phyloP scores from a whole-genome alignment of 2,113 vertebrate species.

The Edolisoma coerulescens region DNA sequence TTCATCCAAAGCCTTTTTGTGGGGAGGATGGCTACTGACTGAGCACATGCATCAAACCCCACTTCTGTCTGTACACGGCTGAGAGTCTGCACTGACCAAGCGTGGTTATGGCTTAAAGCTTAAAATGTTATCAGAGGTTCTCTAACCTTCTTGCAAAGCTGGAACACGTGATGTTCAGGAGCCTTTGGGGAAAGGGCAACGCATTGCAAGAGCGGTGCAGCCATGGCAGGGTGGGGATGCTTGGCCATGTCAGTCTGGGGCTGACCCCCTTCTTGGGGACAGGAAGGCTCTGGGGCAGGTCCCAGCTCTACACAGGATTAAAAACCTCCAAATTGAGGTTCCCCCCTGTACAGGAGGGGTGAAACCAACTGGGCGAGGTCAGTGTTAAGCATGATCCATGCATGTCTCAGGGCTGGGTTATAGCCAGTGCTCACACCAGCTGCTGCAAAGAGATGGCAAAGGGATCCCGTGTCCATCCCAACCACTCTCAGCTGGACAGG shows the following conservation, averaged over 20 bases:
- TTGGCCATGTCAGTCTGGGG: not conserved
- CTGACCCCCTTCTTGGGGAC: not conserved
- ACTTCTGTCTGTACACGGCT: not conserved
- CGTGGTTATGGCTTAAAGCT: constrained; percentile 39
- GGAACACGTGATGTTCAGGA: not conserved
- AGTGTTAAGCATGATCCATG: not conserved
- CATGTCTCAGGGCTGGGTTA: not conserved
- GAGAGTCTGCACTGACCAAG: not conserved
- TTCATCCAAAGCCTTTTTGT: not conserved
- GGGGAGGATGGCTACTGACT: not conserved
- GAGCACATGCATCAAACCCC: not conserved
- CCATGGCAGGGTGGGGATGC: not conserved
- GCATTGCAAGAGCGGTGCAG: fast-evolving
- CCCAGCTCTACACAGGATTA: not conserved
- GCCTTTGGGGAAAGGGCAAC: not conserved
- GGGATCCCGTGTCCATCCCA: fast-evolving
- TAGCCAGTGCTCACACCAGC: not conserved
- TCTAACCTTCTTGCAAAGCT: not conserved
- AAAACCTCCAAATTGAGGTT: not conserved
- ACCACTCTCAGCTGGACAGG: not conserved
- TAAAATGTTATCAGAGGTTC: not conserved
- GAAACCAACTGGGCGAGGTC: not conserved
- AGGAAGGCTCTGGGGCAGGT: not conserved
- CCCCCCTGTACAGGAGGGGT: no score
- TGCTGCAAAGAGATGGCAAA: fast-evolving